A percentile compares a stretch with the other conserved stretches of the same genome.
Conservation (phyloP, 2,113 vertebrate genomes). For the Edolisoma coerulescens region DNA sequence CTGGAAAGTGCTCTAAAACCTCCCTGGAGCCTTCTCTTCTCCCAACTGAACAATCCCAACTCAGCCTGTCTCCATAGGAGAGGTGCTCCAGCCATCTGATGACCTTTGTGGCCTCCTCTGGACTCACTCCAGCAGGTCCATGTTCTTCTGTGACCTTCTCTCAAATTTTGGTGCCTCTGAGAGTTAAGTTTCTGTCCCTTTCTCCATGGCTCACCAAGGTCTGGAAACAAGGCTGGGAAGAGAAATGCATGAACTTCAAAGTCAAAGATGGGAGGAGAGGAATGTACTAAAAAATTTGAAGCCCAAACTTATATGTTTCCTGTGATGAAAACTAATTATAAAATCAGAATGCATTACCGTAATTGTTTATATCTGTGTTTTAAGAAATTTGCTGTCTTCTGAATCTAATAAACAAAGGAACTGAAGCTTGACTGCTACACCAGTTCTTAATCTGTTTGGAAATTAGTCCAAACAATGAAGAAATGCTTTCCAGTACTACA, state of each 20-base stretch:
- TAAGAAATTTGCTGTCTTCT: constrained; percentile 74
- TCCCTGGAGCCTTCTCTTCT: neutral
- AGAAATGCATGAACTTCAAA: neutral
- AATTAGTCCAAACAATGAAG: constrained; percentile 70
- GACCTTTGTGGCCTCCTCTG: neutral
- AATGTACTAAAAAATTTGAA: constrained; percentile 2
- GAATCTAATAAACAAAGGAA: constrained; percentile 73
- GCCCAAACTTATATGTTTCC: constrained; percentile 18
- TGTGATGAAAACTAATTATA: constrained; percentile 65
- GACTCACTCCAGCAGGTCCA: neutral
- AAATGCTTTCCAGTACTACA: constrained; percentile 43
- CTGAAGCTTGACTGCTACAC: constrained; percentile 73
- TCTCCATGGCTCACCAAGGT: neutral
- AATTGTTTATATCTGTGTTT: constrained; percentile 74
- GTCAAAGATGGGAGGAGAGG: neutral
- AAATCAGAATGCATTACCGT: constrained; percentile 66
- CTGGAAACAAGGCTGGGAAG: neutral
- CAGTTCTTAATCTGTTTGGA: constrained; percentile 74
- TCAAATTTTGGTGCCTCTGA: neutral
- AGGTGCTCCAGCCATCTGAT: neutral
- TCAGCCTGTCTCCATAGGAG: neutral
- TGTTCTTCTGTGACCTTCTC: neutral
- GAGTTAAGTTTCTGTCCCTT: neutral
- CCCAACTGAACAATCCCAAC: neutral
- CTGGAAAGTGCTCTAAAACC: neutral